Conservation (phyloP, 2,113 vertebrate genomes). For the Boulengeromyrus knoepffleri region DNA sequence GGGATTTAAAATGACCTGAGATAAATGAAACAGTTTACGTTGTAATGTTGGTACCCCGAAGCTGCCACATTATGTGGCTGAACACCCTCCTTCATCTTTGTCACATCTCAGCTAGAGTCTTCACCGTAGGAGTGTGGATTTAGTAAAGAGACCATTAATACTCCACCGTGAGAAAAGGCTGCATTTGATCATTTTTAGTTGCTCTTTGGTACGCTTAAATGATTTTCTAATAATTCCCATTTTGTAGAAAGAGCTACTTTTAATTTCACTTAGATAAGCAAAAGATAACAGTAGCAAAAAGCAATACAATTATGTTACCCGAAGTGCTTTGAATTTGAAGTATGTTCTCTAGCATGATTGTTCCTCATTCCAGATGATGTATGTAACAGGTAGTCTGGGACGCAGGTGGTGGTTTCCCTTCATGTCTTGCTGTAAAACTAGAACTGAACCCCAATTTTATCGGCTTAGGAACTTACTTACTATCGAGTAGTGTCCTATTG, state of each 20-base stretch:
- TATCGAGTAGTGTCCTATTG: not conserved
- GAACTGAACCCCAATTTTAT: not conserved
- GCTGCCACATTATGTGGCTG: not conserved
- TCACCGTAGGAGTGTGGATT: not conserved
- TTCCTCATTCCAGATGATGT: not conserved
- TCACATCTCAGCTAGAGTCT: conserved; percentile 3
- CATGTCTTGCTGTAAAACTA: not conserved
- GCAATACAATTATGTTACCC: not conserved
- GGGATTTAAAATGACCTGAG: not conserved
- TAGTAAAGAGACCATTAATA: not conserved
- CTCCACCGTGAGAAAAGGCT: not conserved
- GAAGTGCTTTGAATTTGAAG: not conserved
- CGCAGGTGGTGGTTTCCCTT: not conserved
- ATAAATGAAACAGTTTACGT: not conserved
- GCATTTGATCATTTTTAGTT: not conserved
- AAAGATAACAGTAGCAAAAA: not conserved
- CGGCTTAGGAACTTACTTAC: not conserved
- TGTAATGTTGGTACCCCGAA: not conserved
- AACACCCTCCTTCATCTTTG: conserved; percentile 3
- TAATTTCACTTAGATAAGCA: not conserved
- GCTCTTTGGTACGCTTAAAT: not conserved
- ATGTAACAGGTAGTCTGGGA: not conserved
- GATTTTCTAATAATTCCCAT: not conserved
- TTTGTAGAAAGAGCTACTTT: no score
- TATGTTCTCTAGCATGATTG: not conserved